phyloP scores from a whole-genome alignment of 2,113 vertebrate genomes.

The Macrotis lagotis region DNA sequence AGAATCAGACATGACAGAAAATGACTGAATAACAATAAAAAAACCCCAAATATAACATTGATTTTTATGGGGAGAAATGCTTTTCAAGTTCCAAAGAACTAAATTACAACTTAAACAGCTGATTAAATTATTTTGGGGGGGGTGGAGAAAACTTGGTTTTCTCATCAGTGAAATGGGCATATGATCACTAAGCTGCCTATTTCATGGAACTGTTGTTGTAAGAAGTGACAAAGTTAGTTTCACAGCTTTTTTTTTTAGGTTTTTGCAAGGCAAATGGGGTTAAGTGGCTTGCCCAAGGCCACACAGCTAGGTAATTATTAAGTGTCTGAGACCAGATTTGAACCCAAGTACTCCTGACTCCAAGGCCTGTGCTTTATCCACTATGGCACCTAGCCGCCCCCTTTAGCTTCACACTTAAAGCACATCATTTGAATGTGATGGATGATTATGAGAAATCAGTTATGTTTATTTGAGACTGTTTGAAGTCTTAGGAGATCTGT shows the following conservation, averaged over 20 bases:
- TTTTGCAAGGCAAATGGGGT: too few relatives aligned
- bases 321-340: too few relatives aligned
- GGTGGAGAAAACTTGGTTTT: background rate
- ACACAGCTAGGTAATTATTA: too few relatives aligned
- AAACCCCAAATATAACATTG: background rate
- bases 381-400: too few relatives aligned
- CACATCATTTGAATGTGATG: background rate
- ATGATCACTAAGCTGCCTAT: background rate
- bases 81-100: background rate
- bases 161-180: background rate
- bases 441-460: background rate
- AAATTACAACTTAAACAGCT: background rate
- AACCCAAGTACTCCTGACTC: too few relatives aligned
- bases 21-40: too few relatives aligned
- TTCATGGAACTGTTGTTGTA: background rate
- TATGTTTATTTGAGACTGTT: background rate
- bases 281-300: too few relatives aligned
- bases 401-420: too few relatives aligned
- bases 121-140: background rate
- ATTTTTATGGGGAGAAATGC: background rate
- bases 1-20: background rate
- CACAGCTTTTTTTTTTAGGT: too few relatives aligned
- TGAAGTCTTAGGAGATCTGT: background rate
- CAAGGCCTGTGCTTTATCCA: too few relatives aligned
- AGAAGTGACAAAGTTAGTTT: background rate